Evolutionary conservation across 2,113 vertebrate species (phyloP).

Genomic region (human): DNA sequence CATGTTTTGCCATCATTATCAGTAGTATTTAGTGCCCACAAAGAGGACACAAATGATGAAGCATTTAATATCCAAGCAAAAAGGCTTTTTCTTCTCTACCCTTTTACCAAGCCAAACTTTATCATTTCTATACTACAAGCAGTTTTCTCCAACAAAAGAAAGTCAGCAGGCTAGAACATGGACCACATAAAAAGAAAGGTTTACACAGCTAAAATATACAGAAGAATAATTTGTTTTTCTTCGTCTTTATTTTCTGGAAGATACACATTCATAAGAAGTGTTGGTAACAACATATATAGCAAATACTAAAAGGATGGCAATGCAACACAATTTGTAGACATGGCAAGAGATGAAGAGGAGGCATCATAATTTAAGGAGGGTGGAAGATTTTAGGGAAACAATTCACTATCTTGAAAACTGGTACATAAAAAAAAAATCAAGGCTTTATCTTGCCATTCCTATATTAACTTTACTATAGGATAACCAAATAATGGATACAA

Average conservation of each 20-base stretch:
- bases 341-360: not conserved
- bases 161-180: not conserved
- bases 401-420: not conserved
- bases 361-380: not conserved
- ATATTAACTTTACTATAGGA: not conserved
- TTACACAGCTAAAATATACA: not conserved
- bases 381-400: not conserved
- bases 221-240: not conserved
- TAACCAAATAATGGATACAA: not conserved
- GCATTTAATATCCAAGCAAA: conserved; percentile 39
- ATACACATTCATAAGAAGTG: not conserved
- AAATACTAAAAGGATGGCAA: not conserved
- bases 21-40: conserved; percentile 15
- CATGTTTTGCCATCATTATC: conserved; percentile 45
- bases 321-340: not conserved
- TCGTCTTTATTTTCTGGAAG: not conserved
- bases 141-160: not conserved
- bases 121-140: not conserved
- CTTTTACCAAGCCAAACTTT: not conserved
- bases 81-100: not conserved
- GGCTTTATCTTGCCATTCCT: not conserved
- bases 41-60: conserved; percentile 25
- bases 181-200: not conserved
- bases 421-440: not conserved
- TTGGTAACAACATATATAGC: not conserved